Conservation (phyloP, 2,797 vertebrate species). For the Sebastiscus tertius region DNA sequence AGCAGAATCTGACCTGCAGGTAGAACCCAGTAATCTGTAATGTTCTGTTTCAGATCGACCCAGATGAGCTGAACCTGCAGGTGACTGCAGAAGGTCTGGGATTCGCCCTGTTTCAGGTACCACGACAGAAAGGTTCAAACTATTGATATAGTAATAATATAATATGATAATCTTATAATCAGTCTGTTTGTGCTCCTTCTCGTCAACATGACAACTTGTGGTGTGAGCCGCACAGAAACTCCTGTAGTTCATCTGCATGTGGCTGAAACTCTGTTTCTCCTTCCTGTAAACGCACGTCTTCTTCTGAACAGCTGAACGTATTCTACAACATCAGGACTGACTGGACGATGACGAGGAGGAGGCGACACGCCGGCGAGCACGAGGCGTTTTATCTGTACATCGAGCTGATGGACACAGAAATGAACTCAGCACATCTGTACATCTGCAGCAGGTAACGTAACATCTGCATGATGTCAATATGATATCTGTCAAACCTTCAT, state of each 20-base stretch:
- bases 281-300: not conserved
- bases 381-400: conserved; percentile 86
- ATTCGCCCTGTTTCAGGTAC: conserved; percentile 90
- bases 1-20: not conserved
- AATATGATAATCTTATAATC: no score
- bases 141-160: no score
- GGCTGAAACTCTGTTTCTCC: not conserved
- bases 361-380: conserved; percentile 52
- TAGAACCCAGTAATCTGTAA: not conserved
- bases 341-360: conserved; percentile 46
- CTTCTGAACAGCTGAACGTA: conserved; percentile 83
- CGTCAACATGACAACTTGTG: no score
- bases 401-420: conserved; percentile 75
- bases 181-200: no score
- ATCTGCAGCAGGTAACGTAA: conserved; percentile 82
- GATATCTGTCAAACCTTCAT: not conserved
- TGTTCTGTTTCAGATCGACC: conserved; percentile 78
- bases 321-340: conserved; percentile 84
- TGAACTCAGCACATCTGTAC: conserved; percentile 74
- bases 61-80: conserved; percentile 66
- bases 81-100: conserved; percentile 85
- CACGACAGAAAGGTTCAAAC: not conserved
- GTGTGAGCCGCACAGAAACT: no score
- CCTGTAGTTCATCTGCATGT: no score
- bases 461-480: not conserved